Base-by-base conservation (phyloP, 2,113 vertebrate genomes). In the Jaculus jaculus region DNA sequence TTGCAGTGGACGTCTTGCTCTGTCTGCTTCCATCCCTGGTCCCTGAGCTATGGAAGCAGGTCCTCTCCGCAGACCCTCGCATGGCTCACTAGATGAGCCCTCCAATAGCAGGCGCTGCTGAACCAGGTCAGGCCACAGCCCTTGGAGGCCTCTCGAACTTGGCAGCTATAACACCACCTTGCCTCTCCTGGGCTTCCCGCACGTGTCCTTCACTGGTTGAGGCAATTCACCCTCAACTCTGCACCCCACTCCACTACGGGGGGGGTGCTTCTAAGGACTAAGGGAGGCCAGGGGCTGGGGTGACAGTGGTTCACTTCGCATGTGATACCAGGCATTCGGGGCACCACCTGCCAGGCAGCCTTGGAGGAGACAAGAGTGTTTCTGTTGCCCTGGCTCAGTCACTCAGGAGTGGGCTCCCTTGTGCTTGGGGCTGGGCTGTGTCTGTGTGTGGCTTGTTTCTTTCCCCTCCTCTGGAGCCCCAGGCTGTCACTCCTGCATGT, bases 81-180 rank as follows among this genome's bases (percentile, higher is more conserved):
- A 7, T 54, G 54, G 54, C 54, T 51, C 32, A 54, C 58, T 37
- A 18, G 21, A 24, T 11, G 18, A 42, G 8, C 10, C 47, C 47
- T 42, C 79, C 66, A 60, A 72, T 65, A 32, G 3, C 28, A 66
- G 63, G n/a, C 54, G 17, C 74, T 7, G 0, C 4, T 10, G 61
- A 63, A n/a, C 2, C 20, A 69, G 71, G 58, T 77, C 54, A 2
- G 24, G 28, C 30, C 42, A 5, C 42, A 47, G 42, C 42, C 42
- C 24, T 2, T 15, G 37, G 32, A 15, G 30, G 17, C 9, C 60
- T 18, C 2, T 37, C 28, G 21, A 1, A 10, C 34, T 10, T n/a
- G 23, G 3, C 4, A 20, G 11, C 4, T 28, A 3, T 17, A 39
- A 32, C 39, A 37, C 54, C 0, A 0, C 28, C 17, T 47, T n/a